Conservation (phyloP, 2,888 invertebrate species). For the Trissonchulus latispiculum region DNA sequence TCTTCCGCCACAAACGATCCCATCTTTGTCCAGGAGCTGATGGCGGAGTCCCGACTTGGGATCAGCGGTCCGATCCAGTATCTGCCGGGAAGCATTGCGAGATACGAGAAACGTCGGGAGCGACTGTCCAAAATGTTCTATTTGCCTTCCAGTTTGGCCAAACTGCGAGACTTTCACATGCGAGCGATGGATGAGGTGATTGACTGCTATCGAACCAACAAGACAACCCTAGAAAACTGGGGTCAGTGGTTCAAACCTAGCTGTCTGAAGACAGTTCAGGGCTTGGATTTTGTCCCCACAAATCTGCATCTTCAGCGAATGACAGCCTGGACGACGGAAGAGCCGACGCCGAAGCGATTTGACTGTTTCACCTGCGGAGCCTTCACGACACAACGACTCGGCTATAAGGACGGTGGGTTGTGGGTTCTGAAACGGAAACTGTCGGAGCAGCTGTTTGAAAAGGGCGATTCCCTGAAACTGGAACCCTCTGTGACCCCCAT, state of each 20-base stretch:
- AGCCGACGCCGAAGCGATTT: not conserved
- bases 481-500: not conserved
- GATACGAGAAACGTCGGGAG: not conserved
- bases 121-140: not conserved
- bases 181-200: conserved; percentile 37
- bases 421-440: not conserved
- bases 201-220: conserved; percentile 29
- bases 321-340: conserved; percentile 25
- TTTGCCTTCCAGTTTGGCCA: not conserved
- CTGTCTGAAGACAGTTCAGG: conserved; percentile 40
- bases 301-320: conserved; percentile 49
- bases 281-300: conserved; percentile 46
- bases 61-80: not conserved
- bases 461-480: not conserved
- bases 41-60: conserved; percentile 11
- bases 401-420: conserved; percentile 17
- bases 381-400: conserved; percentile 7
- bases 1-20: not conserved
- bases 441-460: not conserved
- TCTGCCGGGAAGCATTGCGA: not conserved
- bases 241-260: conserved; percentile 43
- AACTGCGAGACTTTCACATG: conserved; percentile 27
- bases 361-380: conserved; percentile 22
- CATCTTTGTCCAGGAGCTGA: conserved; percentile 7
- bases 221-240: conserved; percentile 18